A percentile compares a stretch with the other conserved stretches of the same genome.
Evolutionary conservation across 2,888 invertebrate species (phyloP).

Genomic region (Alviniconcha strummeri): DNA sequence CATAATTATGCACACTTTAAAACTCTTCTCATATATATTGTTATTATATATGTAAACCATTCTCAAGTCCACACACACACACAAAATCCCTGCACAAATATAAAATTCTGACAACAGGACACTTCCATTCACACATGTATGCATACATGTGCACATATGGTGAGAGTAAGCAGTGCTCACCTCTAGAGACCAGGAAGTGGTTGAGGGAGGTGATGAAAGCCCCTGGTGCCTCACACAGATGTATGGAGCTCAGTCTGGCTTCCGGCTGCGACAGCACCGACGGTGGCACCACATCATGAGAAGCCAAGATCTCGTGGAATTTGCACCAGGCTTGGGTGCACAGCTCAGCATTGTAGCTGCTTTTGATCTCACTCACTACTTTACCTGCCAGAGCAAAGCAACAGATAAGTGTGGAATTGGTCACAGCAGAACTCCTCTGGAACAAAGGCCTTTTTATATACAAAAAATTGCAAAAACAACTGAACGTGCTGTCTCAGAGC

Average conservation of each 20-base stretch:
- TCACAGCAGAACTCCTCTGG: too few species aligned
- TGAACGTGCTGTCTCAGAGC: too few species aligned
- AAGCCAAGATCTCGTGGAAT: slow-evolving; percentile 83
- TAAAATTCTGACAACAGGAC: too few species aligned
- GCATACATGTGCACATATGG: too few species aligned
- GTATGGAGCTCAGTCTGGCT: slow-evolving; percentile 77
- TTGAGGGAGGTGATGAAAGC: slow-evolving; percentile 94
- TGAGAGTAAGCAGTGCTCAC: slow-evolving; percentile 59
- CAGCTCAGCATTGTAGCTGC: slow-evolving; percentile 59
- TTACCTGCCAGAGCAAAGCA: slow-evolving; percentile 14
- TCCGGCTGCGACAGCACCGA: slow-evolving; percentile 75
- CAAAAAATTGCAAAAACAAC: too few species aligned
- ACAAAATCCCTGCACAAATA: too few species aligned
- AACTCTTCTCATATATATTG: too few species aligned
- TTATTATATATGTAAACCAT: too few species aligned
- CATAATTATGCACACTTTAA: too few species aligned
- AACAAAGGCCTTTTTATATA: too few species aligned
- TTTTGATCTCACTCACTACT: slow-evolving; percentile 22
- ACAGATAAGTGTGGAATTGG: neutral
- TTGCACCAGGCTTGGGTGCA: slow-evolving; percentile 90
- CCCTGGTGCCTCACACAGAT: slow-evolving; percentile 98
- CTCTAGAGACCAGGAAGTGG: slow-evolving; percentile 80
- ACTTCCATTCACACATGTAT: too few species aligned
- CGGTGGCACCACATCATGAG: slow-evolving; percentile 59
- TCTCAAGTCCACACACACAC: too few species aligned